Percentiles rank a stretch among this genome's conserved stretches.
phyloP scores from a whole-genome alignment of 2,888 invertebrate genomes.

The Caenorhabditis wallacei region DNA sequence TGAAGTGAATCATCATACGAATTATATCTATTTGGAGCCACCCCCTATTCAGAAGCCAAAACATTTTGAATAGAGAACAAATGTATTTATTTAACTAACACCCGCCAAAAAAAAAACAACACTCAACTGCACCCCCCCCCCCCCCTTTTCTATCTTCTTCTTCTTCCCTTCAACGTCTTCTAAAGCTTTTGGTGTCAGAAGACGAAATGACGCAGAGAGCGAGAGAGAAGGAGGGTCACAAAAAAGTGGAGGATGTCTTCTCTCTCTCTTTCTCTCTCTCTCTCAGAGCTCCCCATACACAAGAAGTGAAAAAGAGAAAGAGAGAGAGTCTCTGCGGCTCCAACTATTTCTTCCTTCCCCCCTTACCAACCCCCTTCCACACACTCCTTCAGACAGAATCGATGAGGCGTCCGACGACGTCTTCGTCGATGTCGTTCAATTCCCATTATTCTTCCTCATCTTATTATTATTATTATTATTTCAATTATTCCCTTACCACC shows the following conservation, averaged over 20 bases:
- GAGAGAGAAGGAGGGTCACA: constrained; percentile 11
- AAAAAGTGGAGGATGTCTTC: background rate
- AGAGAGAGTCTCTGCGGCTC: too few relatives aligned
- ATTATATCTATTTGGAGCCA: too few relatives aligned
- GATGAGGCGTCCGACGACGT: constrained; percentile 58
- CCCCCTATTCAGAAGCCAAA: too few relatives aligned
- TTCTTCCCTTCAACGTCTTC: constrained; percentile 13
- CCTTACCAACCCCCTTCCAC: background rate
- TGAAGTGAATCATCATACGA: background rate
- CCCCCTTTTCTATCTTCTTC: constrained; percentile 27
- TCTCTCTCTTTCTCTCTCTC: constrained; percentile 6
- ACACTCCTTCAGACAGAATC: constrained; percentile 32
- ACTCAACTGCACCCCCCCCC: constrained; percentile 12
- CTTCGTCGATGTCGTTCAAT: constrained; percentile 21
- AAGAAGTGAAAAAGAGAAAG: background rate
- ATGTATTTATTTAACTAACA: constrained; percentile 28
- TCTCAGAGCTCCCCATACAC: too few relatives aligned
- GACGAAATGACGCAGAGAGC: background rate
- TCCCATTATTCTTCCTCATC: background rate
- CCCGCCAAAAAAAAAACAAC: constrained; percentile 22
- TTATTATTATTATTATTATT: background rate
- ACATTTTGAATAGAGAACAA: too few relatives aligned
- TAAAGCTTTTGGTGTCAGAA: too few relatives aligned
- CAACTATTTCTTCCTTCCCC: background rate
- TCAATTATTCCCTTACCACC: background rate